These are phyloP conservation scores for Zygaena filipendulae DNA, from an alignment of 2,888 invertebrate genomes.

Conservation along the genomic window DNA sequence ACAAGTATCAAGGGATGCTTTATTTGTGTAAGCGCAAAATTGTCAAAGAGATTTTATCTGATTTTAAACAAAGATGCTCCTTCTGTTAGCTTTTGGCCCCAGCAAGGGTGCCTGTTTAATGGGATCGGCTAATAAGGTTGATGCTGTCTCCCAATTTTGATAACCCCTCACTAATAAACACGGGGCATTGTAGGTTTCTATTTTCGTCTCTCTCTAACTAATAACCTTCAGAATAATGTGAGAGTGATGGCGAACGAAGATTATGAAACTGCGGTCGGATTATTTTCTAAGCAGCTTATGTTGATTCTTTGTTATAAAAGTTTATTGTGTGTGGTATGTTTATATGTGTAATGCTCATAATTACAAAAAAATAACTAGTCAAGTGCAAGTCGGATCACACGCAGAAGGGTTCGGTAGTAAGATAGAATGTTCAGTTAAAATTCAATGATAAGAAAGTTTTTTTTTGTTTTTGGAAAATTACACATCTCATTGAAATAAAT, in stretches of 20 bases:
- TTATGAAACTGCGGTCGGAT: constrained; percentile 36
- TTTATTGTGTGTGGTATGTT: too few relatives aligned
- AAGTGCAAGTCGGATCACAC: too few relatives aligned
- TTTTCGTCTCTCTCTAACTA: too few relatives aligned
- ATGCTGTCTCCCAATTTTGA: constrained; percentile 50
- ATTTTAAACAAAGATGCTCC: constrained; percentile 60
- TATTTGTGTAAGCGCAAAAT: constrained; percentile 68
- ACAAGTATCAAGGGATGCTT: constrained; percentile 50
- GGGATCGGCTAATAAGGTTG: constrained; percentile 61
- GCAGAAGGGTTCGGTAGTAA: too few relatives aligned
- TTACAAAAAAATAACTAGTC: too few relatives aligned
- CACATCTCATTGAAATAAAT: too few relatives aligned
- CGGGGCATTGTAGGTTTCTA: constrained; percentile 24
- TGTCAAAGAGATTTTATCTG: constrained; percentile 69
- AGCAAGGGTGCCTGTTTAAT: constrained; percentile 51
- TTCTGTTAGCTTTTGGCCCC: constrained; percentile 61
- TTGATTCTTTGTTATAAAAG: too few relatives aligned
- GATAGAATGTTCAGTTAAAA: too few relatives aligned
- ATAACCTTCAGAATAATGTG: too few relatives aligned
- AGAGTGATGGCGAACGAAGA: constrained; percentile 19
- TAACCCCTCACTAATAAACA: constrained; percentile 55
- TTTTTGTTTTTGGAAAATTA: too few relatives aligned
- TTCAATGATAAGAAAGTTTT: too few relatives aligned
- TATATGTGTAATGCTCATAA: too few relatives aligned
- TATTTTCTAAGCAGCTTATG: constrained; percentile 41